Conservation (phyloP, 2,888 invertebrate genomes). For the Epinotia ramella region DNA sequence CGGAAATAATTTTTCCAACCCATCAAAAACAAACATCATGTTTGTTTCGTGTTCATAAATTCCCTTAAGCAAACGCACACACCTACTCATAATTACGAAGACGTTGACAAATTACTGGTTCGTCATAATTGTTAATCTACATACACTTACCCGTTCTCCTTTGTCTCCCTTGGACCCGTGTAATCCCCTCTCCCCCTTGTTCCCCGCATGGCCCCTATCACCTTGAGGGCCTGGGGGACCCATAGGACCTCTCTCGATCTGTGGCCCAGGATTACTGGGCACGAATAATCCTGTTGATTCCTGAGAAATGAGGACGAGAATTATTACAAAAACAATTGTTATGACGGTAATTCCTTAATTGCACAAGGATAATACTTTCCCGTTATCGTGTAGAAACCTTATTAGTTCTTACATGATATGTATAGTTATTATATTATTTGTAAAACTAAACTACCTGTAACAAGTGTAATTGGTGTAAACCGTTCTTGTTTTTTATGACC, state of each 20-base stretch:
- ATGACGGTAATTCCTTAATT: background rate
- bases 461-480: too few species aligned
- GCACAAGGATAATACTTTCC: background rate
- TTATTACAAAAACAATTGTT: conserved; percentile 47
- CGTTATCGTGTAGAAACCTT: background rate
- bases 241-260: conserved; percentile 88
- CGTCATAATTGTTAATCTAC: conserved; percentile 29
- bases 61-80: background rate
- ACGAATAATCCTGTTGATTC: conserved; percentile 82
- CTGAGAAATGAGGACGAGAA: conserved; percentile 66
- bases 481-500: too few species aligned
- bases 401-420: too few species aligned
- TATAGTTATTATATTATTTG: too few species aligned
- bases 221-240: conserved; percentile 88
- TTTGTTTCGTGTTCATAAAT: too few species aligned
- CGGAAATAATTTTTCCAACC: too few species aligned
- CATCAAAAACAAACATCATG: background rate
- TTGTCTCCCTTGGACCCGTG: conserved; percentile 87
- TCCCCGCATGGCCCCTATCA: conserved; percentile 86
- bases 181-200: conserved; percentile 87
- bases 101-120: conserved; percentile 27
- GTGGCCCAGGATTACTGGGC: conserved; percentile 86
- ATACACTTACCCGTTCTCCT: conserved; percentile 89
- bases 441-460: too few species aligned
- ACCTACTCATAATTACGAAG: background rate